A percentile compares a stretch with the other conserved stretches of the same genome.
Evolutionary conservation across 1,140 invertebrate genomes (phyloP).

Genomic region (Lysiphlebus fabarum): DNA sequence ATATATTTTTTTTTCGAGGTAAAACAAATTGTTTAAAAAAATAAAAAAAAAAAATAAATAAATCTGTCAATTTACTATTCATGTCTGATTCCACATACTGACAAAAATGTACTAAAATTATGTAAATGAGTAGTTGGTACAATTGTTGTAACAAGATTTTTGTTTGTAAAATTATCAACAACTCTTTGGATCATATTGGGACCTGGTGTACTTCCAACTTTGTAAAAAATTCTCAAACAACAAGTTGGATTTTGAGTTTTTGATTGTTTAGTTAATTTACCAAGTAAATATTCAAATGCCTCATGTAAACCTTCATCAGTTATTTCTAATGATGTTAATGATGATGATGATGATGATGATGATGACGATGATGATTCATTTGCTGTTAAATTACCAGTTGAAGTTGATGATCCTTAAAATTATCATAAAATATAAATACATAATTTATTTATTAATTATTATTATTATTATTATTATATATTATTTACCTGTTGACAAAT

Average conservation of each 20-base stretch:
- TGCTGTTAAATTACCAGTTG: slow-evolving; percentile 62
- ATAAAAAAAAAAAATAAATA: background rate
- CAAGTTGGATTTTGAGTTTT: slow-evolving; percentile 62
- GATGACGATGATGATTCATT: slow-evolving; percentile 59
- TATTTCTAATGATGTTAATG: slow-evolving; percentile 58
- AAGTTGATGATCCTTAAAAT: slow-evolving; percentile 61
- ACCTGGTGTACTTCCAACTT: slow-evolving; percentile 60
- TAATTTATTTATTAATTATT: slow-evolving; percentile 14
- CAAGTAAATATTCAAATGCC: slow-evolving; percentile 68
- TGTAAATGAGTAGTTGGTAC: slow-evolving; percentile 75
- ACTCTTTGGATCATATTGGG: slow-evolving; percentile 58
- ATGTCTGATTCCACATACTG: slow-evolving; percentile 68
- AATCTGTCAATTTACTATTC: slow-evolving; percentile 41
- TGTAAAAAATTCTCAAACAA: slow-evolving; percentile 72
- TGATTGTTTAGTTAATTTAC: slow-evolving; percentile 69
- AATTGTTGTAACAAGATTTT: slow-evolving; percentile 66
- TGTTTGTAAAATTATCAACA: slow-evolving; percentile 56
- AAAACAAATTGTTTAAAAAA: background rate
- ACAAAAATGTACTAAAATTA: slow-evolving; percentile 74
- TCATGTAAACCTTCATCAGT: slow-evolving; percentile 63
- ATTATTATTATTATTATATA: slow-evolving; percentile 9
- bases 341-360: slow-evolving; percentile 19
- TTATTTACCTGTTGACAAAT: slow-evolving; percentile 67
- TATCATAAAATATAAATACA: slow-evolving; percentile 19
- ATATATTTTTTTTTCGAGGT: background rate